Evolutionary conservation across 1,140 invertebrate genomes (phyloP).

Genomic region (Achatina immaculata): DNA sequence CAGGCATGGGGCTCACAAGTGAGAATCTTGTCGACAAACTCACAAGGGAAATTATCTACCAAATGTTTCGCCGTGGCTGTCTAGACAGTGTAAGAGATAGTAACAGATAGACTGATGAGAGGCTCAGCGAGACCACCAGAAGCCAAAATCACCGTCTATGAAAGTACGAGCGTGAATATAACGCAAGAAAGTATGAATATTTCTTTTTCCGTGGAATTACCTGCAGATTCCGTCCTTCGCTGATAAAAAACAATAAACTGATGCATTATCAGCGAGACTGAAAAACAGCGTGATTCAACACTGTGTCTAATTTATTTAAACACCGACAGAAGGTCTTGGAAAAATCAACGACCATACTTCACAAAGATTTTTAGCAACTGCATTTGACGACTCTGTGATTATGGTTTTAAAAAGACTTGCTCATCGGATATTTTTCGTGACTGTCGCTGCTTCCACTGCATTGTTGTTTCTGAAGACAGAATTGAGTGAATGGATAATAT

Average conservation of each 20-base stretch:
- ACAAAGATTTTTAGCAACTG: too few relatives aligned
- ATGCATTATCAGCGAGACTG: too few relatives aligned
- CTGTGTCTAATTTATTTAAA: too few relatives aligned
- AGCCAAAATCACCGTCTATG: not conserved
- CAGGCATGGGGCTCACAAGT: not conserved
- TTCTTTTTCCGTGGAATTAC: not conserved
- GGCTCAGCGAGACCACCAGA: not conserved
- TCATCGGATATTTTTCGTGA: not conserved
- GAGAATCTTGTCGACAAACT: constrained; percentile 7
- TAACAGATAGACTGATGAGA: not conserved
- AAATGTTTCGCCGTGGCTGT: not conserved
- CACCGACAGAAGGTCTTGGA: too few relatives aligned
- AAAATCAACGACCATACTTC: too few relatives aligned
- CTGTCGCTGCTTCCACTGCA: not conserved
- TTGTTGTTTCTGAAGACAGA: not conserved
- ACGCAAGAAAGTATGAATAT: not conserved
- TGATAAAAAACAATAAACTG: too few relatives aligned
- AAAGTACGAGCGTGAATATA: not conserved
- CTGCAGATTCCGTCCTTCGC: not conserved
- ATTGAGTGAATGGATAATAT: not conserved
- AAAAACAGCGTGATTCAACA: too few relatives aligned
- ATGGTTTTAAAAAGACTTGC: not conserved
- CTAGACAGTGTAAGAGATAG: too few relatives aligned
- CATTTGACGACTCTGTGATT: too few relatives aligned
- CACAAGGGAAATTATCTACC: not conserved